Evolutionary conservation across 2,888 invertebrate species (phyloP), one percentile per base, ranked within the genome.

Genomic region (Clanis bilineata): DNA sequence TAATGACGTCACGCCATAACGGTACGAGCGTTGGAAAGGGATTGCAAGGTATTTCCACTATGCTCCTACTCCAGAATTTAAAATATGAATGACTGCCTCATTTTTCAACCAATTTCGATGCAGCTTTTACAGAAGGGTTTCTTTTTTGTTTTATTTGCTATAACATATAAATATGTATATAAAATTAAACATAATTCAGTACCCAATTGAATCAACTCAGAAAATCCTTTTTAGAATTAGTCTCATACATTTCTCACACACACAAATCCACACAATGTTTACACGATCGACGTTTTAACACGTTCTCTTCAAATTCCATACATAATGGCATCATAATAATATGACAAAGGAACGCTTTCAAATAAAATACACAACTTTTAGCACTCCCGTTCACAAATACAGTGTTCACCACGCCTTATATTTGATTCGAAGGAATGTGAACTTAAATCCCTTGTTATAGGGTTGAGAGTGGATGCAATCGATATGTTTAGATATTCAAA

Each of bases 351-450:
- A 47, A 28, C 47, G n/a, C 32, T 47, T 15, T 25, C 47, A 25
- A 47, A 47, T 12, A n/a, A 45, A 47, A 47, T 47, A 47, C 25
- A 47, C 25, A 47, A 47, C 47, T 47, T 47, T 47, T 47, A 47
- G 15, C 45, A 45, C 45, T 45, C 47, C 12, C 44, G 47, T 28
- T 28, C 25, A 28, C 47, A 47, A 47, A 47, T 47, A 47, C 15
- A 25, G 15, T 5, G 3, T 39, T n/a, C n/a, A 15, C 39, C 15
- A 47, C 28, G 47, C 47, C 28, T 47, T 28, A 9, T 5, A 15
- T 47, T 2, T 23, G 12, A 5, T 12, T n/a, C 23, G 12, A n/a
- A 5, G 22, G 1, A 45, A 23, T 45, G 1, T 45, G 23, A 45
- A 23, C 22, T 12, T 12, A 23, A 45, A 22, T 12, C 1, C 4